Conservation (phyloP, 2,888 invertebrate genomes). For the Polyommatus icarus region DNA sequence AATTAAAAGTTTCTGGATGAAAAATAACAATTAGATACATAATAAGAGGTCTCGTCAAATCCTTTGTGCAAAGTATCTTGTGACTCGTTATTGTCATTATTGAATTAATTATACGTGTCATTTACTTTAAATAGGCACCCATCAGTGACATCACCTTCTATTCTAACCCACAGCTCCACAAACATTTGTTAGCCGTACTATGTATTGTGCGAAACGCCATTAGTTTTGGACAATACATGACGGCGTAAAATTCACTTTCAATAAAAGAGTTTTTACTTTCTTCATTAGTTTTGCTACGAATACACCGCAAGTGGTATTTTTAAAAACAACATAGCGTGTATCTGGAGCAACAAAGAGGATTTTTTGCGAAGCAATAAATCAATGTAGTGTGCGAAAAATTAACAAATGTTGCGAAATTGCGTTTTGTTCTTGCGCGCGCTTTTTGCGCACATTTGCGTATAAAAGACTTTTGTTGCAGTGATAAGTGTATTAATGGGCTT, state of each 20-base stretch:
- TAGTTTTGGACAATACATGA: constrained; percentile 16
- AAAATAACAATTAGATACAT: not conserved
- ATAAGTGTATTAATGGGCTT: constrained; percentile 70
- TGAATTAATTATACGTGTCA: not conserved
- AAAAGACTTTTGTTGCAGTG: constrained; percentile 67
- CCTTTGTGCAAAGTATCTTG: not conserved
- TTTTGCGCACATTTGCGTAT: constrained; percentile 47
- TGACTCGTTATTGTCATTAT: not conserved
- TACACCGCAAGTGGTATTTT: constrained; percentile 71
- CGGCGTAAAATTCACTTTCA: constrained; percentile 25
- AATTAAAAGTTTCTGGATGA: not conserved
- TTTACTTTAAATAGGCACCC: constrained; percentile 7
- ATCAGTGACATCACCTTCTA: constrained; percentile 2
- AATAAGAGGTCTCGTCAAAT: not conserved
- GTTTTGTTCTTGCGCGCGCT: constrained; percentile 59
- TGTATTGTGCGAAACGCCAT: constrained; percentile 21
- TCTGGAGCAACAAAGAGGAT: constrained; percentile 56
- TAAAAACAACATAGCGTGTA: constrained; percentile 57
- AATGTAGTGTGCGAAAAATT: constrained; percentile 65
- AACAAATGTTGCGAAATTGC: constrained; percentile 70
- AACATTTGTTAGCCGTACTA: not conserved
- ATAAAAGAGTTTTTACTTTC: constrained; percentile 27
- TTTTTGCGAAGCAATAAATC: constrained; percentile 64
- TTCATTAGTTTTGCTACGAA: constrained; percentile 53
- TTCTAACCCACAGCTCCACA: not conserved